Evolutionary conservation across 2,888 invertebrate species (phyloP), one percentile per base, ranked within the genome.

Genomic region (Dinocampus coccinellae): DNA sequence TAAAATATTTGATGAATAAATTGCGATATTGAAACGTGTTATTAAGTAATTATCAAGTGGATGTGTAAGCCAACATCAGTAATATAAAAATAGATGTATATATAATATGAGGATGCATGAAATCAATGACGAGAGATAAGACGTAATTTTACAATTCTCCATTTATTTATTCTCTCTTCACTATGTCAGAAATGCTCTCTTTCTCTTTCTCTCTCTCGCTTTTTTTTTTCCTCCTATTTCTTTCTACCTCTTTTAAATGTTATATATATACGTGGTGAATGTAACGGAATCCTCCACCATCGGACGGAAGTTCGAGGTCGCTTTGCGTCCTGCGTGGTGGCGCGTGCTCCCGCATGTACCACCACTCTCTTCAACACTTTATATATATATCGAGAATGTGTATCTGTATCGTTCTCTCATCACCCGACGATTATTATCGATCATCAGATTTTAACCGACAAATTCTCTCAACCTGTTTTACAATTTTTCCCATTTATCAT

Each of bases 221-320:
- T n/a, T n/a, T n/a, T n/a, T n/a, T n/a, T n/a, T n/a, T n/a, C n/a
- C 2, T 3, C 9, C 16, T 53, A 3, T 13, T 3, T 4, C 29
- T 29, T 4, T 29, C 63, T 70, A 47, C 61, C 69, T 64, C 69
- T 67, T 22, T 52, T 20, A n/a, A 6, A 47, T 16, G 3, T n/a
- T 47, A 47, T 47, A 24, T 62, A 55, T 57, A 24, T 66, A 61
- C 60, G 61, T 34, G 36, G 33, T 58, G 20, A 69, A 64, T 75
- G 72, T 79, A 78, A 78, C 78, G 77, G 77, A 78, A 78, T 71
- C 70, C 22, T 20, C 22, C 24, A 47, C 16, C 61, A 70, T 72
- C 64, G 73, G 69, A 75, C 74, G 75, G 73, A 77, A 78, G 78
- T 75, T 77, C 73, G 79, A 79, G 76, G 77, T 77, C 78, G 73